These are phyloP conservation scores for Byasa hedistus DNA, from an alignment of 2,888 invertebrate genomes.

Conservation along the genomic window DNA sequence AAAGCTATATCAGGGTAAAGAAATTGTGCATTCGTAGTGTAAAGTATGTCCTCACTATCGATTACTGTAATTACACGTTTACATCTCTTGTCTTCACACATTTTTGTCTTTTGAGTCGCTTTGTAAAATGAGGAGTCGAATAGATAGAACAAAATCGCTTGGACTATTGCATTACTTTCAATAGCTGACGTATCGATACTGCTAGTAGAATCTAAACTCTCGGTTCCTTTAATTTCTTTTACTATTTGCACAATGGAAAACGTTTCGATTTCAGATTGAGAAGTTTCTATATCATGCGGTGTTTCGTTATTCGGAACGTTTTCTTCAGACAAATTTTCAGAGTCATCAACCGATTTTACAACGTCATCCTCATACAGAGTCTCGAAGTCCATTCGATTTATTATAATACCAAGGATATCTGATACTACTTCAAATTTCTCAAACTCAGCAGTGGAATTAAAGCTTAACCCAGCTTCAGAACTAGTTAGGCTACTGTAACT, in stretches of 20 bases:
- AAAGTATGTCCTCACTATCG: slow-evolving; percentile 66
- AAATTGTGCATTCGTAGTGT: slow-evolving; percentile 54
- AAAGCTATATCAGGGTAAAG: slow-evolving; percentile 17
- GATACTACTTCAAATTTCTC: slow-evolving; percentile 64
- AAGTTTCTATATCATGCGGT: neutral
- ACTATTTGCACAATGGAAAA: slow-evolving; percentile 34
- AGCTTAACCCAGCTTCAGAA: slow-evolving; percentile 51
- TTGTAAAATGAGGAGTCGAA: slow-evolving; percentile 54
- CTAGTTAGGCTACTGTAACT: slow-evolving; percentile 48
- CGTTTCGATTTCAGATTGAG: neutral
- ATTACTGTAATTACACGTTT: slow-evolving; percentile 63
- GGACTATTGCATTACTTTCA: slow-evolving; percentile 51
- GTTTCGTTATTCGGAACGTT: too few species aligned
- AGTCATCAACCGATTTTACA: too few species aligned
- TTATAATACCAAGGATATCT: slow-evolving; percentile 52
- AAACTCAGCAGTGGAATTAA: slow-evolving; percentile 68
- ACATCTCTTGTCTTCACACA: slow-evolving; percentile 33
- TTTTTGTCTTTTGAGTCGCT: slow-evolving; percentile 44
- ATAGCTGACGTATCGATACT: slow-evolving; percentile 47
- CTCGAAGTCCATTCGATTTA: slow-evolving; percentile 49
- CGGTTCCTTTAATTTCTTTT: slow-evolving; percentile 51
- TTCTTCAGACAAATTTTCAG: too few species aligned
- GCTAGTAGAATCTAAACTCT: slow-evolving; percentile 49
- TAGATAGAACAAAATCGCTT: slow-evolving; percentile 63
- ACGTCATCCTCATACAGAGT: neutral